Evolutionary conservation across 2,113 vertebrate genomes (phyloP), one percentile per base, ranked within the genome.

Genomic region (Pelvicachromis taeniatus): DNA sequence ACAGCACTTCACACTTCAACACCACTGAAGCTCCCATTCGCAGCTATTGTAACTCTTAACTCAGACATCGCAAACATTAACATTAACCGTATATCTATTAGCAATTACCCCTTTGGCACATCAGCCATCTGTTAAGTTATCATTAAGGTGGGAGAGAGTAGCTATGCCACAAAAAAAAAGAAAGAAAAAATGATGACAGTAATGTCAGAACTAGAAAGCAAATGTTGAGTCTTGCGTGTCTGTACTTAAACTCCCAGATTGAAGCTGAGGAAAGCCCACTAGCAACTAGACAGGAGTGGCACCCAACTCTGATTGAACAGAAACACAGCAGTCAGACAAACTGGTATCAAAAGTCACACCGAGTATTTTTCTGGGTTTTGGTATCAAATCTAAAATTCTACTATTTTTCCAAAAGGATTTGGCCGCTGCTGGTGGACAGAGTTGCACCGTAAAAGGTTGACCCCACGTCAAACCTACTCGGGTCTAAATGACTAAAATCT

Each of bases 111-210:
- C 59, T 38, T 38, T n/a, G 31, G 59, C 31, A 63, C 31, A 63
- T 63, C 59, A 63, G 61, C 35, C 61, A 21, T 40, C 61, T 65
- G n/a, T 63, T 63, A 1, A 63, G 17, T 38, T 40, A 65, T 21
- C 35, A 65, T 65, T 40, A 65, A 40, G 61, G 61, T 65, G 11
- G 61, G 2, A 19, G 61, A 35, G 13, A 21, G 61, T 13, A 3
- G 19, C 26, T 56, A 14, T 26, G 6, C 54, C 23, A 8, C 29
- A 1, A 0, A 56, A 26, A 54, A 7, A 55, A 7, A 0, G 3
- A 8, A 3, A 1, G 0, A 56, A 26, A 54, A 7, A 55, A 7
- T 0, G 3, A 33, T 61, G 10, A 63, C 33, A 35, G n/a, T 42
- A 70, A 48, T 10, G 21, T 0, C n/a, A 35, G 35, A 68, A 35